Evolutionary conservation across 2,888 invertebrate genomes (phyloP).

Genomic region (Cepaea hortensis): DNA sequence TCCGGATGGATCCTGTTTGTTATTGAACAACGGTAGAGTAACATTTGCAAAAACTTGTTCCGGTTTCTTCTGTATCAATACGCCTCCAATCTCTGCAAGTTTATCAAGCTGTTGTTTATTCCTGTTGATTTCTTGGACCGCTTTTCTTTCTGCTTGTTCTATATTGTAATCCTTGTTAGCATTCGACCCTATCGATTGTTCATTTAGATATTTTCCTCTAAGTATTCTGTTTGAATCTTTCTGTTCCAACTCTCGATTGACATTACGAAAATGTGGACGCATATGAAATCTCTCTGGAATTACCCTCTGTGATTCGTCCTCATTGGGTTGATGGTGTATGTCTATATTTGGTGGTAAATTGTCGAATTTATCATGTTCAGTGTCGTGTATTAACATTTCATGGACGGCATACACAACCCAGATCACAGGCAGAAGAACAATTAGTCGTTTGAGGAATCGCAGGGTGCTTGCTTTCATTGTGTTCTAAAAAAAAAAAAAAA

Average conservation of each 20-base stretch:
- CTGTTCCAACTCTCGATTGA: not conserved
- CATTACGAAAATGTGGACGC: not conserved
- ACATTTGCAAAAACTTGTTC: not conserved
- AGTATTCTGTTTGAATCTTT: not conserved
- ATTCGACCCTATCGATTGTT: not conserved
- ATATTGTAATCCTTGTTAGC: not conserved
- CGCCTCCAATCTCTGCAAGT: slow-evolving; percentile 39
- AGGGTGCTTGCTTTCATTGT: not conserved
- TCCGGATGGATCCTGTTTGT: slow-evolving; percentile 6
- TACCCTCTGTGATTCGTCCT: not conserved
- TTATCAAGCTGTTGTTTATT: slow-evolving; percentile 36
- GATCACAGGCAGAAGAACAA: slow-evolving; percentile 8
- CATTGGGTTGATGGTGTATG: not conserved
- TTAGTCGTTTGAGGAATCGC: slow-evolving; percentile 10
- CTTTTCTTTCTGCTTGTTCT: not conserved
- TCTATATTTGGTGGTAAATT: slow-evolving; percentile 1
- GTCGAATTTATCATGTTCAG: not conserved
- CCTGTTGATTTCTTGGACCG: not conserved
- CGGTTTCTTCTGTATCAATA: slow-evolving; percentile 35
- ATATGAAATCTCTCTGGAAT: not conserved
- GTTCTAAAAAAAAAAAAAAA: no score
- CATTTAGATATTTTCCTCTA: not conserved
- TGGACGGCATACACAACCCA: slow-evolving; percentile 33
- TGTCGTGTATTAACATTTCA: not conserved
- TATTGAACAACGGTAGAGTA: slow-evolving; percentile 31